Base-by-base conservation (phyloP, 2,888 invertebrate genomes). In the Ametastegia equiseti region DNA sequence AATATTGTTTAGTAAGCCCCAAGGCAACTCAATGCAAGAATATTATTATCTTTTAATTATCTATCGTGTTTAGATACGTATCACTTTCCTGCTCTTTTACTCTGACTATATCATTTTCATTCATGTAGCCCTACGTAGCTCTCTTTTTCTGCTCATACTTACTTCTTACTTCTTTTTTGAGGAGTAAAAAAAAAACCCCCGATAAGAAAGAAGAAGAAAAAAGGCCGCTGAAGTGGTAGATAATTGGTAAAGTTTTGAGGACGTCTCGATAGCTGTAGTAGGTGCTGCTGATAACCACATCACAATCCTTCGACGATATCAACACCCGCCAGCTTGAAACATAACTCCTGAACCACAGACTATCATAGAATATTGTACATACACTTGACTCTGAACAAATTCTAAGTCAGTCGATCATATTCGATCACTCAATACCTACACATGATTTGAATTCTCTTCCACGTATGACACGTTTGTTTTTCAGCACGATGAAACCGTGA, bases 191-290 rank as follows among this genome's bases (percentile, higher is more conserved):
- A 4, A 6, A n/a, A 36, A 65, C 9, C 7, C 23, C 27, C 9
- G 9, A 9, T 23, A 45, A 54, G n/a, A 7, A 75, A 75, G 2
- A 1, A 30, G 13, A 27, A 36, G 23, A 54, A 73, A 11, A 6
- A 36, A 33, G 13, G 15, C 19, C 50, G 19, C 36, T 23, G 42
- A 42, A 42, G 36, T 54, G 23, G 19, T 23, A n/a, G 9, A 19
- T n/a, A 45, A 50, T 54, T 50, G 15, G n/a, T n/a, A 83, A 65
- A 30, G 67, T 15, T 27, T 82, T 27, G 81, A 86, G 84, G 85
- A 85, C 82, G 80, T 85, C 85, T 87, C 83, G 86, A 85, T 85
- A 85, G 83, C 83, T 84, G 83, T 54, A 82, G 82, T 86, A 86
- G 86, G 86, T 85, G 87, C 84, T 83, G 86, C 85, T 84, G 83